Evolutionary conservation across 2,113 vertebrate genomes (phyloP).

Genomic region (Notothenia coriiceps): DNA sequence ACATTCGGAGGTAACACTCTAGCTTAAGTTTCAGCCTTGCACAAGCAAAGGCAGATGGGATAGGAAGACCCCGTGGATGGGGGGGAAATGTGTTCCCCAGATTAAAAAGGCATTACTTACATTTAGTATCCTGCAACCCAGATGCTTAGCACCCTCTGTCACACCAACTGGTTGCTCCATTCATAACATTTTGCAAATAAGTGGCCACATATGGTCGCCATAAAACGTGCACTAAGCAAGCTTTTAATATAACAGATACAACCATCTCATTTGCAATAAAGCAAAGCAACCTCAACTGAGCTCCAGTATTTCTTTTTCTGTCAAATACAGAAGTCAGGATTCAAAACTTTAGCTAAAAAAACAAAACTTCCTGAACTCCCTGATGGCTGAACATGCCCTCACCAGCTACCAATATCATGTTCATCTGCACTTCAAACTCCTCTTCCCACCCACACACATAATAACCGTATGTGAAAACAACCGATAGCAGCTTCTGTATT

Average conservation of each 20-base stretch:
- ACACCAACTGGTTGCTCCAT: constrained; percentile 30
- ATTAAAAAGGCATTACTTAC: constrained; percentile 48
- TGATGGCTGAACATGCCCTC: neutral
- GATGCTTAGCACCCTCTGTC: constrained; percentile 31
- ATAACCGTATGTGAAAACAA: constrained; percentile 42
- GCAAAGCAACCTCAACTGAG: neutral
- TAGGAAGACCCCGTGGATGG: constrained; percentile 15
- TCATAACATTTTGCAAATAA: constrained; percentile 31
- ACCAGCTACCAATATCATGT: neutral
- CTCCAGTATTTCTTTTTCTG: neutral
- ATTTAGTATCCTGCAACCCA: constrained; percentile 27
- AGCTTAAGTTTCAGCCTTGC: constrained; percentile 32
- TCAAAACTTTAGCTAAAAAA: neutral
- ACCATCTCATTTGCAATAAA: neutral
- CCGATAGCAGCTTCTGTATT: constrained; percentile 49
- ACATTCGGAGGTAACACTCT: constrained; percentile 30
- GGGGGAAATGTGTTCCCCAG: constrained; percentile 38
- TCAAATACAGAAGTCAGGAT: constrained; percentile 3
- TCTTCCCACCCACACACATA: constrained; percentile 31
- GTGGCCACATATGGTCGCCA: constrained; percentile 9
- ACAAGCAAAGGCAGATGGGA: constrained; percentile 47
- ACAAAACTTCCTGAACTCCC: constrained; percentile 1
- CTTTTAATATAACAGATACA: neutral
- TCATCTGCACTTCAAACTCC: constrained; percentile 12
- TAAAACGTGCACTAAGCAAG: neutral